Conservation (phyloP, 2,113 vertebrate species). For the Microtus ochrogaster region DNA sequence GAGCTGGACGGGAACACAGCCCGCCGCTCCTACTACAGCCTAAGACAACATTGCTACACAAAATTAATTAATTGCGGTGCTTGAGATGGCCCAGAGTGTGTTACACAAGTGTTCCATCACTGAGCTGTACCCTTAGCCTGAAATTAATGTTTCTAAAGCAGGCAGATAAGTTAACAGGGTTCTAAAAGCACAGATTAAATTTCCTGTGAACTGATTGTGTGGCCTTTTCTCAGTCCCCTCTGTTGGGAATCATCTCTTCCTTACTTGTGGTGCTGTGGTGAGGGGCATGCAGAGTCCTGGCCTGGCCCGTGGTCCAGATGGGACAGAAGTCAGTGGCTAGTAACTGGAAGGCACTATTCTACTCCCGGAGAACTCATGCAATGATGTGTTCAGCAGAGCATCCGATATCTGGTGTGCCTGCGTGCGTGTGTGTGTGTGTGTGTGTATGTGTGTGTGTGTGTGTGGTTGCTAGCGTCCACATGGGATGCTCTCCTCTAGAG, state of each 20-base stretch:
- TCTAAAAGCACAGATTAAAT: neutral
- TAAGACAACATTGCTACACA: neutral
- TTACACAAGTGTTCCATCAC: neutral
- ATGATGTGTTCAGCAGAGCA: neutral
- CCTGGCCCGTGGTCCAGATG: neutral
- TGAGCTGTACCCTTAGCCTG: neutral
- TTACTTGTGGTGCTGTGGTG: neutral
- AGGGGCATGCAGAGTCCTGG: neutral
- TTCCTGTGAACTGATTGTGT: neutral
- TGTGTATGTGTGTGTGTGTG: neutral
- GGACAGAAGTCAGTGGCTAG: neutral
- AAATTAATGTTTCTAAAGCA: neutral
- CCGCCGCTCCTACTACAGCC: too few relatives aligned
- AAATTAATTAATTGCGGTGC: neutral
- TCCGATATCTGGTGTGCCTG: neutral
- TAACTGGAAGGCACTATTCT: neutral
- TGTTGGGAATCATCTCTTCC: neutral
- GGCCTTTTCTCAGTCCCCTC: neutral
- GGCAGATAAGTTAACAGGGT: neutral
- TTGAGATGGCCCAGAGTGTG: neutral
- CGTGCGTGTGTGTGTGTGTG: neutral
- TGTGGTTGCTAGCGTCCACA: neutral
- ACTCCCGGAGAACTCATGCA: neutral
- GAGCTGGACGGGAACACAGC: too few relatives aligned
- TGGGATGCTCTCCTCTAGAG: fast-evolving